phyloP scores from a whole-genome alignment of 1,140 invertebrate species.

The Aphidius ervi region DNA sequence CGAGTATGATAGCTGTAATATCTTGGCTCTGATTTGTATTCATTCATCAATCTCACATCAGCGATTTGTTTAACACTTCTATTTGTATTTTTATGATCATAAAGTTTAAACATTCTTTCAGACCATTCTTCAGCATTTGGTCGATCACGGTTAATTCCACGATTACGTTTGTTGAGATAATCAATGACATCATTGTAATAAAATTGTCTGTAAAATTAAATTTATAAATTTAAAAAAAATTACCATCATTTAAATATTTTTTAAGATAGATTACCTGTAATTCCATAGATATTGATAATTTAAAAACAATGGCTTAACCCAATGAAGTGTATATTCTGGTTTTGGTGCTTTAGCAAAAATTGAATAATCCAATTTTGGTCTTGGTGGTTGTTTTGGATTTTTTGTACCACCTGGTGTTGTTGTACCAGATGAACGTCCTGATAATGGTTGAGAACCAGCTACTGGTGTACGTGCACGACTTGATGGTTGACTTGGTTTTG shows the following conservation, averaged over 20 bases:
- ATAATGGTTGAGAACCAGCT: constrained; percentile 27
- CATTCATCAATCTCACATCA: constrained; percentile 45
- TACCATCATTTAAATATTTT: neutral
- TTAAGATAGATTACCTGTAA: constrained; percentile 55
- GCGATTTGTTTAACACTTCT: constrained; percentile 40
- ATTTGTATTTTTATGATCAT: constrained; percentile 52
- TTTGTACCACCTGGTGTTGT: constrained; percentile 30
- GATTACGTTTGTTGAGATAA: constrained; percentile 70
- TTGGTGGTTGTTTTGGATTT: constrained; percentile 28
- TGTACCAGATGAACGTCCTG: constrained; percentile 18
- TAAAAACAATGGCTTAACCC: constrained; percentile 73
- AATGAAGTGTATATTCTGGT: constrained; percentile 62
- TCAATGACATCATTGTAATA: constrained; percentile 82
- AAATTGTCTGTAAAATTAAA: constrained; percentile 55
- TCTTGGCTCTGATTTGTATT: constrained; percentile 39
- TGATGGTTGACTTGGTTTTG: constrained; percentile 1
- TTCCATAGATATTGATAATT: constrained; percentile 79
- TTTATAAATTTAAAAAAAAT: neutral
- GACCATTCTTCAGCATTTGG: constrained; percentile 77
- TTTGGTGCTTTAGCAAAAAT: constrained; percentile 34
- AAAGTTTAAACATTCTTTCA: constrained; percentile 70
- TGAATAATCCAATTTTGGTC: constrained; percentile 39
- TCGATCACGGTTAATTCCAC: constrained; percentile 63
- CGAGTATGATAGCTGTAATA: constrained; percentile 51
- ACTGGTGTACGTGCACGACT: constrained; percentile 20